Conservation (phyloP, 2,797 vertebrate species). For the Sebastes itinus region DNA sequence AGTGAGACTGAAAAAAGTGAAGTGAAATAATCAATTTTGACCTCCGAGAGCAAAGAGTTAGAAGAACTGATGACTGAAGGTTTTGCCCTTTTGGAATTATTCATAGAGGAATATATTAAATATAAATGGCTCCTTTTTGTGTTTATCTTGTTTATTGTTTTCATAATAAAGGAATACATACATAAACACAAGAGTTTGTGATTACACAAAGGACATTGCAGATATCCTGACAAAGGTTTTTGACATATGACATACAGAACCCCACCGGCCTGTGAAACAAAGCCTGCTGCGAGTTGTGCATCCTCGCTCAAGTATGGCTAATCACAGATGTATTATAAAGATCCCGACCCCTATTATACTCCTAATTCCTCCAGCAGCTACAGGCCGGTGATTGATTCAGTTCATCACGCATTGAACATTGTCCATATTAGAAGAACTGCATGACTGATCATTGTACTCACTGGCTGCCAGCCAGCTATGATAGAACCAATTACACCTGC, state of each 20-base stretch:
- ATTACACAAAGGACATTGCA: not conserved
- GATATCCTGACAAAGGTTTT: not conserved
- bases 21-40: conserved; percentile 2
- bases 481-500: conserved; percentile 73
- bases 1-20: not conserved
- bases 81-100: conserved; percentile 13
- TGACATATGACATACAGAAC: not conserved
- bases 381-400: conserved; percentile 64
- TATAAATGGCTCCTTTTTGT: not conserved
- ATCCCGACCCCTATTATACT: conserved; percentile 57
- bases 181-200: not conserved
- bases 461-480: conserved; percentile 58
- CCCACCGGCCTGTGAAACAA: conserved; percentile 12
- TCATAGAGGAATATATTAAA: not conserved
- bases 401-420: conserved; percentile 61
- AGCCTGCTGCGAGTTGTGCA: conserved; percentile 2
- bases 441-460: conserved; percentile 68
- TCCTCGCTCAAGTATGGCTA: conserved; percentile 17
- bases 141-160: not conserved
- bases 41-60: not conserved
- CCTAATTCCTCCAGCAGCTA: conserved; percentile 55
- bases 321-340: conserved; percentile 59
- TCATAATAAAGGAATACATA: not conserved
- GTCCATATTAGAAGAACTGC: conserved; percentile 62
- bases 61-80: not conserved